Conservation (phyloP, 2,888 invertebrate genomes). For the Calephelis perditalis region DNA sequence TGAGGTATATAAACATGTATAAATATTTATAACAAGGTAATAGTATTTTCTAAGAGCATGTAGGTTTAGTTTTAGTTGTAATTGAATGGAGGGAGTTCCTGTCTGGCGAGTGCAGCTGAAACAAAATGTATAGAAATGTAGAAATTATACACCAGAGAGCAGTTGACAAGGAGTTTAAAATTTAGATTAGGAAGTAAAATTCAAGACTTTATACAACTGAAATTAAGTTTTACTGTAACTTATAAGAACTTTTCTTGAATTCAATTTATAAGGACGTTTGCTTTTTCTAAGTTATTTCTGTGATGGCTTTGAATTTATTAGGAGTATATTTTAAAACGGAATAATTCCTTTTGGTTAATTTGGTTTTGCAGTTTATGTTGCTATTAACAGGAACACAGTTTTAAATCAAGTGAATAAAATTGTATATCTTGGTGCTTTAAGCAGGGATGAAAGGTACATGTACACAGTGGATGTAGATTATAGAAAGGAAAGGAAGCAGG, state of each 20-base stretch:
- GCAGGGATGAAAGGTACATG: too few species aligned
- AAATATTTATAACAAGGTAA: constrained; percentile 2
- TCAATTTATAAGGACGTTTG: neutral
- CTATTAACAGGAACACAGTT: too few species aligned
- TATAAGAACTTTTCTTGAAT: constrained; percentile 2
- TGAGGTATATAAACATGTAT: neutral
- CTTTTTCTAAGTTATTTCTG: neutral
- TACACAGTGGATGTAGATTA: too few species aligned
- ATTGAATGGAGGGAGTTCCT: constrained; percentile 12
- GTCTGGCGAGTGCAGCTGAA: constrained; percentile 7
- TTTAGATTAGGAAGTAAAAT: constrained; percentile 9
- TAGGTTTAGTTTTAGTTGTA: constrained; percentile 12
- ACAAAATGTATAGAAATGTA: constrained; percentile 32
- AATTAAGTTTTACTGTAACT: constrained; percentile 5
- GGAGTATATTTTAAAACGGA: too few species aligned
- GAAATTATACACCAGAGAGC: constrained; percentile 32
- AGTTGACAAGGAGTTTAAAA: constrained; percentile 8
- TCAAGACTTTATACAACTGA: constrained; percentile 7
- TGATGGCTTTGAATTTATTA: too few species aligned
- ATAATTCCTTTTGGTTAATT: too few species aligned
- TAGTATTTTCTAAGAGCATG: neutral
- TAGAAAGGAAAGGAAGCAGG: too few species aligned
- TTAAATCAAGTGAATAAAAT: too few species aligned
- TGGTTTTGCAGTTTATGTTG: too few species aligned
- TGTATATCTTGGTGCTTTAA: too few species aligned